Conservation (phyloP, 2,797 vertebrate genomes). For the Sternarchorhynchus goeldii region DNA sequence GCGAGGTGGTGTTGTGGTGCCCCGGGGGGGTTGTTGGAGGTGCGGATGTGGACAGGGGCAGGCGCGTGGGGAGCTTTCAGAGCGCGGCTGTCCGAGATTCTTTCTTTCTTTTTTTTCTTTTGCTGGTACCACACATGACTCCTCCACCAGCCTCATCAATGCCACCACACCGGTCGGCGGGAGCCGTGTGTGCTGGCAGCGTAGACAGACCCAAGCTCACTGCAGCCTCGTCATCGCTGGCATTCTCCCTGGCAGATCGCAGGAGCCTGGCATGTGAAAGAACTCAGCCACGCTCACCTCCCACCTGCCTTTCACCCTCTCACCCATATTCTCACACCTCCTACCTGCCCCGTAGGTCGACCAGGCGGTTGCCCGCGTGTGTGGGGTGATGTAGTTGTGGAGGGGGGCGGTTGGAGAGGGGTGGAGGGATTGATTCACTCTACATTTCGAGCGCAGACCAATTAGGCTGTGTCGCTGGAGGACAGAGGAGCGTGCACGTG, state of each 20-base stretch:
- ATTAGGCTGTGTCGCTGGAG: slow-evolving; percentile 17
- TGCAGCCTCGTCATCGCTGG: no score
- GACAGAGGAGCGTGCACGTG: background rate
- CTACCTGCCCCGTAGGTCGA: no score
- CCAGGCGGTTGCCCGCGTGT: background rate
- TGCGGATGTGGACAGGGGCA: slow-evolving; percentile 29
- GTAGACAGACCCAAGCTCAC: no score
- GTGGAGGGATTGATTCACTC: slow-evolving; percentile 73
- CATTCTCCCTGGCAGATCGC: no score
- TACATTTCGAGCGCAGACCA: slow-evolving; percentile 68
- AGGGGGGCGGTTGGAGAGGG: no score
- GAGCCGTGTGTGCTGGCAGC: slow-evolving; percentile 68
- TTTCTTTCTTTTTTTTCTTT: slow-evolving; percentile 80
- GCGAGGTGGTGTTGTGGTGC: slow-evolving; percentile 38
- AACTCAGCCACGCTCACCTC: no score
- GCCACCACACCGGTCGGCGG: slow-evolving; percentile 89
- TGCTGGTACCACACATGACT: slow-evolving; percentile 74
- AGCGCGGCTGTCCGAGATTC: slow-evolving; percentile 57
- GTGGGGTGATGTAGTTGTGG: no score
- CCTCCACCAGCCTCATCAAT: slow-evolving; percentile 91
- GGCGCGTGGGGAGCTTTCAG: slow-evolving; percentile 59
- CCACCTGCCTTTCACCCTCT: no score
- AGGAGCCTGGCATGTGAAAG: no score
- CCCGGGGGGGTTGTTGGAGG: no score
- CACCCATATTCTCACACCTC: no score